A percentile compares a stretch with the other conserved stretches of the same genome.
Conservation (phyloP, 2,113 vertebrate species). For the Cynoglossus semilaevis region DNA sequence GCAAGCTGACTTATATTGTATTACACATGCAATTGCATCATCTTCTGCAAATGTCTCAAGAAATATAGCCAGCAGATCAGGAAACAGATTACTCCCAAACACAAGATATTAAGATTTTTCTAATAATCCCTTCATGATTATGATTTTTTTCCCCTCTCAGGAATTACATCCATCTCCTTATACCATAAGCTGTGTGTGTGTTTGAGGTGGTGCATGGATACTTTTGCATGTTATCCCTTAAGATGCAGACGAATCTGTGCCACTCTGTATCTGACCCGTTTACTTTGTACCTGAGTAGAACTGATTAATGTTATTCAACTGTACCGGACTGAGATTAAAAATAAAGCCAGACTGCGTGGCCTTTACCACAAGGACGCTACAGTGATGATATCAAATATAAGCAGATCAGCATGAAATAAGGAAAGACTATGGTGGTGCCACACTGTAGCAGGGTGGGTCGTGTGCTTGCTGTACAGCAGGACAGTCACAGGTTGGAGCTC, state of each 20-base stretch:
- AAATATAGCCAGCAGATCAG: conserved; percentile 73
- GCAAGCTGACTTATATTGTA: conserved; percentile 82
- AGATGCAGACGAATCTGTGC: conserved; percentile 62
- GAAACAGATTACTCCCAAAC: conserved; percentile 69
- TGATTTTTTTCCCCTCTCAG: conserved; percentile 76
- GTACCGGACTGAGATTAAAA: conserved; percentile 46
- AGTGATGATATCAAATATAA: no score
- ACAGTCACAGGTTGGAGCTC: no score
- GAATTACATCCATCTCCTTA: conserved; percentile 85
- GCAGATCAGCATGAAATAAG: no score
- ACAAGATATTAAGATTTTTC: conserved; percentile 87
- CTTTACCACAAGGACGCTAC: neutral
- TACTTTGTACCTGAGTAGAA: conserved; percentile 48
- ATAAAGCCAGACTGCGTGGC: neutral
- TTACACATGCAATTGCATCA: conserved; percentile 83
- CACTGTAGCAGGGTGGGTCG: no score
- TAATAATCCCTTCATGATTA: conserved; percentile 83
- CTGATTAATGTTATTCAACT: conserved; percentile 61
- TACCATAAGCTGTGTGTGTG: conserved; percentile 72
- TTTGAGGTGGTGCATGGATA: conserved; percentile 41
- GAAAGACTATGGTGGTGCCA: no score
- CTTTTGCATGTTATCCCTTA: conserved; percentile 60
- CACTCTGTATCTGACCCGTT: conserved; percentile 33
- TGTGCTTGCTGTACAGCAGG: no score
- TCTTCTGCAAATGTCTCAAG: conserved; percentile 78